phyloP scores from a whole-genome alignment of 1,140 invertebrate genomes.

The Dendroctonus ponderosae region DNA sequence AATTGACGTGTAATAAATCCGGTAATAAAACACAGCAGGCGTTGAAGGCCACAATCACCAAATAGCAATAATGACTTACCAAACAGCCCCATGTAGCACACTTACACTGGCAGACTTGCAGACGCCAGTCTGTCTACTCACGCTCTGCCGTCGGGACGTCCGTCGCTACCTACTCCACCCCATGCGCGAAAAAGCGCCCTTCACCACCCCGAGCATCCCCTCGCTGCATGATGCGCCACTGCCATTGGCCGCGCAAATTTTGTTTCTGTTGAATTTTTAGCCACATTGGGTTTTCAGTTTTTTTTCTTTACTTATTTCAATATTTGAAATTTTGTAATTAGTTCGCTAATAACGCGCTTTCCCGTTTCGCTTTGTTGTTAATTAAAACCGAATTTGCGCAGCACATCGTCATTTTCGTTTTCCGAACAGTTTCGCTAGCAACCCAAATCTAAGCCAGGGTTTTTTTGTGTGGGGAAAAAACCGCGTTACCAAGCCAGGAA shows the following conservation, averaged over 20 bases:
- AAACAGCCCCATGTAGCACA: conserved; percentile 33
- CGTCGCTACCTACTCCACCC: conserved; percentile 55
- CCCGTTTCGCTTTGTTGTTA: too few species aligned
- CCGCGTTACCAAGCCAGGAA: neutral
- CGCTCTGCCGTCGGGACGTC: conserved; percentile 53
- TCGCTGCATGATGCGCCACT: conserved; percentile 35
- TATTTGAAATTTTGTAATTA: conserved; percentile 31
- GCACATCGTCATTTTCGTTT: too few species aligned
- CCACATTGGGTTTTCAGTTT: conserved; percentile 22
- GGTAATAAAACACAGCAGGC: conserved; percentile 9
- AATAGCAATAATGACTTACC: conserved; percentile 37
- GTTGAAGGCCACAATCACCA: conserved; percentile 30
- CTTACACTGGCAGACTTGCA: conserved; percentile 49
- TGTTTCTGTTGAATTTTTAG: conserved; percentile 35
- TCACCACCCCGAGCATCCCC: conserved; percentile 40
- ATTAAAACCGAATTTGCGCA: too few species aligned
- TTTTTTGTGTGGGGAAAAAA: too few species aligned
- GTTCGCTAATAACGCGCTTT: too few species aligned
- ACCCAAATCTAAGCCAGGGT: too few species aligned
- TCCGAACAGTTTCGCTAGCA: too few species aligned
- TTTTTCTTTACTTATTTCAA: conserved; percentile 25
- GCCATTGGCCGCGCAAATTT: conserved; percentile 44
- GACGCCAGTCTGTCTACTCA: conserved; percentile 56
- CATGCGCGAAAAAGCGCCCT: conserved; percentile 49
- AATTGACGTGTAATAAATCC: conserved; percentile 19